These are phyloP conservation scores for Aspidiotus destructor DNA, from an alignment of 2,888 invertebrate genomes.

Conservation along the genomic window DNA sequence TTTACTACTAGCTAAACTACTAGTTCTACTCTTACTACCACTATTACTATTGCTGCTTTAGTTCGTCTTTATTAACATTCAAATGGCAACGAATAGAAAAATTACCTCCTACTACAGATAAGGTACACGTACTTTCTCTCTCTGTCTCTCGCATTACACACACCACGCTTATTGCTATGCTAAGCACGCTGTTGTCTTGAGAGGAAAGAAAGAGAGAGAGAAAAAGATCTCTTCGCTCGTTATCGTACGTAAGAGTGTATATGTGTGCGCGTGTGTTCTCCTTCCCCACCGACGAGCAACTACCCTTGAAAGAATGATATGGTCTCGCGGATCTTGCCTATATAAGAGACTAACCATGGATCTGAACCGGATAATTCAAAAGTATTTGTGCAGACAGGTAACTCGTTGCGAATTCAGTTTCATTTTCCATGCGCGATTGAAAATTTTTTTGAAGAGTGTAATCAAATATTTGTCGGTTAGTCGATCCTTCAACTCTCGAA, in stretches of 20 bases:
- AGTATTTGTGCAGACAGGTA: conserved; percentile 29
- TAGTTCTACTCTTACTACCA: too few relatives aligned
- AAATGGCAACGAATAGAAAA: not conserved
- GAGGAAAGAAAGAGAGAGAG: not conserved
- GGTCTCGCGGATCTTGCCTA: conserved; percentile 5
- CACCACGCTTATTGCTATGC: not conserved
- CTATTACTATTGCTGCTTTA: too few relatives aligned
- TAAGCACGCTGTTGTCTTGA: not conserved
- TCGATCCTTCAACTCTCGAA: too few relatives aligned
- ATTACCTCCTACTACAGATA: not conserved
- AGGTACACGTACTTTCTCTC: conserved; percentile 1
- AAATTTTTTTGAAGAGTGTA: not conserved
- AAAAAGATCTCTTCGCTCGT: too few relatives aligned
- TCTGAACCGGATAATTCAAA: conserved; percentile 19
- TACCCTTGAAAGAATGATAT: conserved; percentile 25
- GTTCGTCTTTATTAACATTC: too few relatives aligned
- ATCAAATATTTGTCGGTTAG: too few relatives aligned
- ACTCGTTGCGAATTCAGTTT: conserved; percentile 29
- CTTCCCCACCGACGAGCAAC: conserved; percentile 26
- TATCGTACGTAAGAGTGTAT: too few relatives aligned
- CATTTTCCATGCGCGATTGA: conserved; percentile 13
- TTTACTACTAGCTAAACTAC: too few relatives aligned
- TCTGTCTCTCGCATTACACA: not conserved
- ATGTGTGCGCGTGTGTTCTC: not conserved
- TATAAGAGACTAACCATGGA: conserved; percentile 20